Percentiles rank a stretch among this genome's conserved stretches.
phyloP scores from a whole-genome alignment of 2,113 vertebrate species.

The Poeciliopsis occidentalis region DNA sequence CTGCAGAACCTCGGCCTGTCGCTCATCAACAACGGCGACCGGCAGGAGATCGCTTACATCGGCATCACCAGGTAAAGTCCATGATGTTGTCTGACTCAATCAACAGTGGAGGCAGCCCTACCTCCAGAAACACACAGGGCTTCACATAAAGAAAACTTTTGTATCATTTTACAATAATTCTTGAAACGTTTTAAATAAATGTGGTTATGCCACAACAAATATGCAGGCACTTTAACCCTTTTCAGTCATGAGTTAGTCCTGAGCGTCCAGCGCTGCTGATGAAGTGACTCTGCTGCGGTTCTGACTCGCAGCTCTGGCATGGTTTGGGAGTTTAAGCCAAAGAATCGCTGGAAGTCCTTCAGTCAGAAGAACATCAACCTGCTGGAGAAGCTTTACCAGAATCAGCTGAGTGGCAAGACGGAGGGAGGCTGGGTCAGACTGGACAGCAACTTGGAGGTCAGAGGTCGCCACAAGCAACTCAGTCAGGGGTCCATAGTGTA shows the following conservation, averaged over 20 bases:
- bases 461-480: background rate
- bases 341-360: conserved; percentile 93
- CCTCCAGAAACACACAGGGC: no score
- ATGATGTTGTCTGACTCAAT: conserved; percentile 59
- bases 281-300: background rate
- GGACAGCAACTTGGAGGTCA: conserved; percentile 88
- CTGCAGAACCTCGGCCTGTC: conserved; percentile 94
- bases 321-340: conserved; percentile 93
- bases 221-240: no score
- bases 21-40: conserved; percentile 87
- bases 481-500: no score
- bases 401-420: conserved; percentile 61
- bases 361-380: conserved; percentile 91
- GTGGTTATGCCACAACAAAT: no score
- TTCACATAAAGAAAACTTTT: no score
- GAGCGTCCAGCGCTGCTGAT: background rate
- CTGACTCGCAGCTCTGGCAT: conserved; percentile 86
- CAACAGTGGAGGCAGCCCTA: no score
- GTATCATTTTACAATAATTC: no score
- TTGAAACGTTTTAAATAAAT: no score
- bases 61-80: conserved; percentile 88
- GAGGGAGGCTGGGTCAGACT: conserved; percentile 83
- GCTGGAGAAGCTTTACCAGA: conserved; percentile 89
- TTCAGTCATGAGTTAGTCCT: no score
- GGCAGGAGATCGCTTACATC: conserved; percentile 92